Conservation (phyloP, 2,888 invertebrate genomes). For the Eutolmus rufibarbis region DNA sequence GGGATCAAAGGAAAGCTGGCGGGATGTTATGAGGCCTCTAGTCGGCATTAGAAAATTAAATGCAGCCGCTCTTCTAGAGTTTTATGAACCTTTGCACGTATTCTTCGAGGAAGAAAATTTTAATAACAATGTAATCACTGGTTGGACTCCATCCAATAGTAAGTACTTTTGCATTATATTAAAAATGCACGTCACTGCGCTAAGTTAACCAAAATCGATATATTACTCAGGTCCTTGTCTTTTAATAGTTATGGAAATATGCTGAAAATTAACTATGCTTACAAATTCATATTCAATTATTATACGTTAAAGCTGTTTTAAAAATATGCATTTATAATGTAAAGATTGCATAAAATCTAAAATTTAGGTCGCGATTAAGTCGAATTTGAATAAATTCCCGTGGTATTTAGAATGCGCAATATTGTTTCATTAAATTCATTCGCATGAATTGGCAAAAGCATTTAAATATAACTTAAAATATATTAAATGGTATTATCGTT, state of each 20-base stretch:
- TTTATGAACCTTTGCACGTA: constrained; percentile 76
- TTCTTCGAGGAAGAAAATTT: constrained; percentile 75
- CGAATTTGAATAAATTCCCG: neutral
- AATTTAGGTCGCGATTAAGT: neutral
- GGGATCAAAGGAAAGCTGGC: constrained; percentile 79
- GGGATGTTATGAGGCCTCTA: constrained; percentile 80
- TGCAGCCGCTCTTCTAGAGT: constrained; percentile 77
- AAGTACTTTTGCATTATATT: neutral
- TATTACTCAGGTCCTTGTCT: neutral
- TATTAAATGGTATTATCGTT: neutral
- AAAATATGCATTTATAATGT: neutral
- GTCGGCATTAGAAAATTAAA: constrained; percentile 77
- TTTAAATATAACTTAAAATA: neutral
- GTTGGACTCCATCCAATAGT: constrained; percentile 64
- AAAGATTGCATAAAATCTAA: neutral
- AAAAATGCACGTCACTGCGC: neutral
- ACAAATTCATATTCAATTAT: neutral
- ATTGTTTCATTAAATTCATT: neutral
- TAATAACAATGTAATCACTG: constrained; percentile 67
- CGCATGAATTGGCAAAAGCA: neutral
- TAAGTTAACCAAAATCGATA: too few relatives aligned
- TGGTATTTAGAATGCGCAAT: neutral
- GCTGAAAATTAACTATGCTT: neutral
- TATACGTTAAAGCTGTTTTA: neutral
- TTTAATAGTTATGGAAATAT: neutral